Evolutionary conservation across 2,888 invertebrate genomes (phyloP).

Genomic region (Aethes cnicana): DNA sequence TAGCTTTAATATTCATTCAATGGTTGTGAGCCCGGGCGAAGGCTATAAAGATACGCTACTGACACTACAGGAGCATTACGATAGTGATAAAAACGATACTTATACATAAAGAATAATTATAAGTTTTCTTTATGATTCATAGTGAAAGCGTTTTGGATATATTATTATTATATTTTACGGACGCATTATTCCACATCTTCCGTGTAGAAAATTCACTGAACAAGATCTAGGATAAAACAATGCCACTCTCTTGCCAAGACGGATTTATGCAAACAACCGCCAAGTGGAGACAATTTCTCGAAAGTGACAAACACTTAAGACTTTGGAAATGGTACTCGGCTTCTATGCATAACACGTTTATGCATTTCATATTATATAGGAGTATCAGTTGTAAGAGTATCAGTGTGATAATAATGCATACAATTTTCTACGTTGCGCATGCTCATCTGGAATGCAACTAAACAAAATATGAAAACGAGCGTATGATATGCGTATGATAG

Average conservation of each 20-base stretch:
- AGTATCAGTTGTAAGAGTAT: no score
- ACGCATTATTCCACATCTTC: no score
- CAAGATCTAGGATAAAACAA: conserved; percentile 13
- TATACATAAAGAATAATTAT: conserved; percentile 20
- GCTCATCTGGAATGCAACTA: background rate
- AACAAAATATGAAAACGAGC: background rate
- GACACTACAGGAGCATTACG: conserved; percentile 20
- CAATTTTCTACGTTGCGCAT: background rate
- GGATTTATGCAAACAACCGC: conserved; percentile 25
- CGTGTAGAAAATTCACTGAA: conserved; percentile 5
- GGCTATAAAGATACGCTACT: conserved; percentile 21
- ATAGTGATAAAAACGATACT: conserved; percentile 21
- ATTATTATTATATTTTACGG: no score
- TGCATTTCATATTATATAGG: no score
- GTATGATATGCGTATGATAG: background rate
- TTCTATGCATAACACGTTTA: conserved; percentile 10
- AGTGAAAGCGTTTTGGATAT: background rate
- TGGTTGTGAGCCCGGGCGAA: conserved; percentile 10
- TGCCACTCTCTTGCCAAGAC: conserved; percentile 3
- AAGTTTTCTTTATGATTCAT: conserved; percentile 17
- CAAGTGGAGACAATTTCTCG: conserved; percentile 9
- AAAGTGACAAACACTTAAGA: background rate
- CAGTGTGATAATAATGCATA: no score
- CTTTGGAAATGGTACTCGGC: conserved; percentile 3
- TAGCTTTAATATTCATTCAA: conserved; percentile 27